phyloP scores from a whole-genome alignment of 1,140 invertebrate genomes.

The Chymomyza costata region DNA sequence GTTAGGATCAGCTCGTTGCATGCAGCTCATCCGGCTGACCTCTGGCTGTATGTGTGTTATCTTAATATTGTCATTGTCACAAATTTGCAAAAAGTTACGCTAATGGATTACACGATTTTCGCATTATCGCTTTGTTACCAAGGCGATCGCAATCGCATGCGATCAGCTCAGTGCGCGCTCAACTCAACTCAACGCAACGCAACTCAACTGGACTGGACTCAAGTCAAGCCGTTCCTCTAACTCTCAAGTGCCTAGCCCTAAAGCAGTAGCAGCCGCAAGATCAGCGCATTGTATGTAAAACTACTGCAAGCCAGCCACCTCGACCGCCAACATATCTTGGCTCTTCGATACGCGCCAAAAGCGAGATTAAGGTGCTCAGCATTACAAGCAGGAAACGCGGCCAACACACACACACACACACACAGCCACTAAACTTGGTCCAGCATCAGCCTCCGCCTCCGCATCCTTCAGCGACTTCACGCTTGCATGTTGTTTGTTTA shows the following conservation, averaged over 20 bases:
- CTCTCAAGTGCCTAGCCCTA: slow-evolving; percentile 1
- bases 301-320: slow-evolving; percentile 43
- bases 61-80: slow-evolving; percentile 76
- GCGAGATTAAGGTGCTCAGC: slow-evolving; percentile 53
- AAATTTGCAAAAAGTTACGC: slow-evolving; percentile 74
- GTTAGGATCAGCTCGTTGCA: not conserved
- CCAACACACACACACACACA: too few species aligned
- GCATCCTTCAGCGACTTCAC: too few species aligned
- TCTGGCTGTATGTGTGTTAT: slow-evolving; percentile 46
- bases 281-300: slow-evolving; percentile 71
- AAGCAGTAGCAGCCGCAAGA: slow-evolving; percentile 42
- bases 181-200: not conserved
- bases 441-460: slow-evolving; percentile 1
- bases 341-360: slow-evolving; percentile 53
- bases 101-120: slow-evolving; percentile 75
- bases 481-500: too few species aligned
- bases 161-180: slow-evolving; percentile 35
- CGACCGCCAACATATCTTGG: slow-evolving; percentile 49
- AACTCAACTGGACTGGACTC: too few species aligned
- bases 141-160: slow-evolving; percentile 71
- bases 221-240: not conserved
- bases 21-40: not conserved
- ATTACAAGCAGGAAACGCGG: slow-evolving; percentile 66
- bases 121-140: slow-evolving; percentile 75
- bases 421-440: too few species aligned